phyloP scores from a whole-genome alignment of 2,888 invertebrate species.

The Drosophila subsilvestris region DNA sequence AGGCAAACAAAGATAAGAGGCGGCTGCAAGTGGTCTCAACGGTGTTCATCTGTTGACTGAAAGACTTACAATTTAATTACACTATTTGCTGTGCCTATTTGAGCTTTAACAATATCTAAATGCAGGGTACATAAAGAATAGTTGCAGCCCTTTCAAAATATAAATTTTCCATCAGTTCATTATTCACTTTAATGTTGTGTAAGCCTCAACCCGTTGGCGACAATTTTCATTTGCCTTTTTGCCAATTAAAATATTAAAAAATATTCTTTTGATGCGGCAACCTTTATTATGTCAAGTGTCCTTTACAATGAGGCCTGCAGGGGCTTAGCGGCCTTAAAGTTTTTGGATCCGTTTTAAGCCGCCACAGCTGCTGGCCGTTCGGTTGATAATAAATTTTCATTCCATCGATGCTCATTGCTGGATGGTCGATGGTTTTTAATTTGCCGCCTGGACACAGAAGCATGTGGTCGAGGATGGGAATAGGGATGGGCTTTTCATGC shows the following conservation, averaged over 20 bases:
- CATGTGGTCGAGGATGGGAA: conserved; percentile 16
- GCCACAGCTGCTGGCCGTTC: conserved; percentile 65
- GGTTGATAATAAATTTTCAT: conserved; percentile 61
- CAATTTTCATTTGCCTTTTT: conserved; percentile 50
- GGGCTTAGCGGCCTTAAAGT: conserved; percentile 61
- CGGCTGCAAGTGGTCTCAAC: background rate
- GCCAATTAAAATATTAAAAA: conserved; percentile 56
- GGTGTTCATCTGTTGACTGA: background rate
- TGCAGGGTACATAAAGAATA: background rate
- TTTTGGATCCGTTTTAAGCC: conserved; percentile 65
- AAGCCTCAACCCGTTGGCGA: conserved; percentile 4
- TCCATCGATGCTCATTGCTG: conserved; percentile 45
- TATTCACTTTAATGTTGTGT: conserved; percentile 21
- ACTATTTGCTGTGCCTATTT: background rate
- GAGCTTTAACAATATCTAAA: background rate
- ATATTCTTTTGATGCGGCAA: conserved; percentile 39
- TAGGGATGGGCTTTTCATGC: conserved; percentile 12
- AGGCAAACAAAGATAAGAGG: conserved; percentile 12
- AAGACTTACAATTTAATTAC: background rate
- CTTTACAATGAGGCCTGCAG: conserved; percentile 61
- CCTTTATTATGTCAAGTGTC: conserved; percentile 43
- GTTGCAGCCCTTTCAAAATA: background rate
- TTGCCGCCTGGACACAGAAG: conserved; percentile 31
- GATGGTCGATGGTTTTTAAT: conserved; percentile 50
- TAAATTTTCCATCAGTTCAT: background rate